These are phyloP conservation scores for Protaetia brevitarsis DNA, from an alignment of 1,140 invertebrate genomes.

Conservation along the genomic window DNA sequence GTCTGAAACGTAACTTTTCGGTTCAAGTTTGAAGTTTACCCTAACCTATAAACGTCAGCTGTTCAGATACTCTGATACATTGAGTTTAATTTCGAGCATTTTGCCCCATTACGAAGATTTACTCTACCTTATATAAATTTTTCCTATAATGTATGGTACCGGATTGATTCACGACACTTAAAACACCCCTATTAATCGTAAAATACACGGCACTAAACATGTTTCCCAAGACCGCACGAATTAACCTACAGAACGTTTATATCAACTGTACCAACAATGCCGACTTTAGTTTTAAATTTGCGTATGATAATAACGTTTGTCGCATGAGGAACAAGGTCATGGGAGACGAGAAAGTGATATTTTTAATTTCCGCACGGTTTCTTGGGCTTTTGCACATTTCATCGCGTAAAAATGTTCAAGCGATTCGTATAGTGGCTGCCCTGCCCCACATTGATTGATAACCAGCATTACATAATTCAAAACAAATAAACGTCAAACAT, in stretches of 20 bases:
- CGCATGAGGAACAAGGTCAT: not conserved
- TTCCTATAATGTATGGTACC: conserved; percentile 6
- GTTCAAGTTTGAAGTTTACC: conserved; percentile 1
- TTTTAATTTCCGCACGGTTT: not conserved
- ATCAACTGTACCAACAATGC: not conserved
- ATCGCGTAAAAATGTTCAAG: too few relatives aligned
- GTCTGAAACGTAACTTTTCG: not conserved
- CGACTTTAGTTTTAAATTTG: not conserved
- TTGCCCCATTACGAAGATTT: not conserved
- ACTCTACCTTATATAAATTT: conserved; percentile 24
- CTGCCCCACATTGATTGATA: too few relatives aligned
- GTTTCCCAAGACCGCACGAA: not conserved
- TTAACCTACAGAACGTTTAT: conserved; percentile 21
- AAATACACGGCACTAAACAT: conserved; percentile 27
- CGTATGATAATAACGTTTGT: not conserved
- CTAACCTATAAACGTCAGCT: conserved; percentile 9
- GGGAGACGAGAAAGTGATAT: not conserved
- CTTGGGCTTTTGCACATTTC: not conserved
- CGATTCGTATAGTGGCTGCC: too few relatives aligned
- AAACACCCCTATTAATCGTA: conserved; percentile 26
- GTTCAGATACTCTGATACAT: not conserved
- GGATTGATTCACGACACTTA: conserved; percentile 25
- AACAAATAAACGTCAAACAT: too few relatives aligned
- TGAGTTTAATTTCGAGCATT: not conserved
- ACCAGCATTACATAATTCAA: too few relatives aligned